phyloP scores from a whole-genome alignment of 2,888 invertebrate species.

The Heteromurus nitidus region DNA sequence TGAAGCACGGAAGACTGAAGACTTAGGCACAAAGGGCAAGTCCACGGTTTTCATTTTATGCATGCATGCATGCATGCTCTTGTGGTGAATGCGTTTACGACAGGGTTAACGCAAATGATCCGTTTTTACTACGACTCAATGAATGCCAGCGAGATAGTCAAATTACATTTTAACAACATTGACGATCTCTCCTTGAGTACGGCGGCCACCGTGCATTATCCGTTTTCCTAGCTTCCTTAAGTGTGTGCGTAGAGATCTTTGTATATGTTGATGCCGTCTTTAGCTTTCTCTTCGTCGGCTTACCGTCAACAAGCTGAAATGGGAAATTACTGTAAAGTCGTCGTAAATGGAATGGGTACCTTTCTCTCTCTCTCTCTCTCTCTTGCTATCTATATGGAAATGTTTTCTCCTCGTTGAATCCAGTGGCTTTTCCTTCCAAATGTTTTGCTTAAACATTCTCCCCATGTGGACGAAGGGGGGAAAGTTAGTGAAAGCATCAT shows the following conservation, averaged over 20 bases:
- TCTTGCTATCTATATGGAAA: slow-evolving; percentile 7
- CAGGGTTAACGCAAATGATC: slow-evolving; percentile 62
- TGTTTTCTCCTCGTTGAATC: slow-evolving; percentile 29
- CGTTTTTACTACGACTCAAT: slow-evolving; percentile 39
- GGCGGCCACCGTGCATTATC: too few species aligned
- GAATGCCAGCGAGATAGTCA: slow-evolving; percentile 42
- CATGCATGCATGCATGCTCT: slow-evolving; percentile 43
- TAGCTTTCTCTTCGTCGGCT: not conserved
- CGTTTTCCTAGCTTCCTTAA: too few species aligned
- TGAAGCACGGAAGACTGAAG: not conserved
- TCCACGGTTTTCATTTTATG: slow-evolving; percentile 42
- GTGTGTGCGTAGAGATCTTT: not conserved
- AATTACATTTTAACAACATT: slow-evolving; percentile 59
- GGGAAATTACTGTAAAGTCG: slow-evolving; percentile 43
- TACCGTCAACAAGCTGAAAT: slow-evolving; percentile 11
- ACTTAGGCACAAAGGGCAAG: slow-evolving; percentile 50
- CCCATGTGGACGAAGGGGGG: not conserved
- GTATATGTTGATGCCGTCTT: too few species aligned
- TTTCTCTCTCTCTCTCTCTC: slow-evolving; percentile 28
- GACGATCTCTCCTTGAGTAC: slow-evolving; percentile 10
- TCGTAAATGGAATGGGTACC: slow-evolving; percentile 26
- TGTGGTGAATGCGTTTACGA: slow-evolving; percentile 56
- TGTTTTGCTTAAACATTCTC: not conserved
- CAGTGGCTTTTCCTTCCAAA: not conserved
- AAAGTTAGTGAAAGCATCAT: too few species aligned